phyloP scores from a whole-genome alignment of 2,888 invertebrate species.

The Torymus auratus region DNA sequence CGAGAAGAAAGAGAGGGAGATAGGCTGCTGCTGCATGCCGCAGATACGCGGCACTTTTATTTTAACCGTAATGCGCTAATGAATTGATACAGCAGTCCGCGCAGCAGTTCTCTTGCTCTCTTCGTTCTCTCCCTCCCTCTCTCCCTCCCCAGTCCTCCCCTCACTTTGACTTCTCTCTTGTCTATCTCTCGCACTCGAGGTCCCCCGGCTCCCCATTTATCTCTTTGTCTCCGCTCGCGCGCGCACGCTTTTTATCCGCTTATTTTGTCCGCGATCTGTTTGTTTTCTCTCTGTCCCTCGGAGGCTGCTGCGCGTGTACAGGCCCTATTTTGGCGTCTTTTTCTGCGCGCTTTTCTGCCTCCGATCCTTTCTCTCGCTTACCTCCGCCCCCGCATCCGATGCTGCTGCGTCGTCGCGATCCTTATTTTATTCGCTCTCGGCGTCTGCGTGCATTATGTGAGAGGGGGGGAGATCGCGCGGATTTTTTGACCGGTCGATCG shows the following conservation, averaged over 20 bases:
- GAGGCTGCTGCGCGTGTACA: neutral
- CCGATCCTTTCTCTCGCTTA: neutral
- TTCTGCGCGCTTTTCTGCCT: neutral
- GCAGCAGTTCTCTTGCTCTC: conserved; percentile 34
- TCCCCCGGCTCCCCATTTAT: conserved; percentile 10
- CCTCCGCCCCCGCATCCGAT: neutral
- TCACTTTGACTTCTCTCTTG: neutral
- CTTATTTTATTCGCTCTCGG: too few relatives aligned
- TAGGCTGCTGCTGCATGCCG: conserved; percentile 65
- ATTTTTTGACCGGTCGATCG: neutral
- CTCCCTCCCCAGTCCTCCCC: conserved; percentile 35
- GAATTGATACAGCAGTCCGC: conserved; percentile 70
- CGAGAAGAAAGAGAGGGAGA: conserved; percentile 52
- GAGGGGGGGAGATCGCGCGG: too few relatives aligned
- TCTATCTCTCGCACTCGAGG: conserved; percentile 7
- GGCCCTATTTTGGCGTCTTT: conserved; percentile 19
- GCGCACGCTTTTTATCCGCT: too few relatives aligned
- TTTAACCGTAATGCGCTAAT: conserved; percentile 72
- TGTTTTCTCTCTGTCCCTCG: neutral
- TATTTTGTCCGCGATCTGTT: neutral
- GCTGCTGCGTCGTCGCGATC: neutral
- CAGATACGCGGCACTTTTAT: conserved; percentile 72
- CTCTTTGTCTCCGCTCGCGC: conserved; percentile 14
- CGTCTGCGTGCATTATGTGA: neutral
- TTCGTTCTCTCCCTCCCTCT: conserved; percentile 34